Evolutionary conservation across 1,140 invertebrate species (phyloP), one percentile per base, ranked within the genome.

Genomic region (Drosophila carrolli): DNA sequence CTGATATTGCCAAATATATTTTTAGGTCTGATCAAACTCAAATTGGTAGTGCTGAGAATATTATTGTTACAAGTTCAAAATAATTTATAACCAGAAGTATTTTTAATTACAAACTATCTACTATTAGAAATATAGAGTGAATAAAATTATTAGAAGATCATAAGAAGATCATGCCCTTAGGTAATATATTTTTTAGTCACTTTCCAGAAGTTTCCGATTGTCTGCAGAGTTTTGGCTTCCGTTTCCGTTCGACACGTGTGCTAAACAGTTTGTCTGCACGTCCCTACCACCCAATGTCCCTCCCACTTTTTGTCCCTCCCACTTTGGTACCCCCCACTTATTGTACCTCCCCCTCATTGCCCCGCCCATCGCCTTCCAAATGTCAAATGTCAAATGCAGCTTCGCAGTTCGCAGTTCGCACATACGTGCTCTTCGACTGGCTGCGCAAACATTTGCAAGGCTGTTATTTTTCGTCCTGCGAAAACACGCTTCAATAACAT

Each of bases 341-440:
- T 13, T n/a, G 0, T 13, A 29, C 37, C 16, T 29, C 41, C 66
- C 40, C 6, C 16, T 50, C 9, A 7, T 13, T 16, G 0, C 7
- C 37, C 29, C 16, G 48, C 41, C 66, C 40, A 16, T 23, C 14
- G 35, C 40, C 46, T 57, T 13, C 19, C 43, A 58, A 56, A 59
- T 68, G 81, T 85, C 81, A 85, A 77, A 75, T 85, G 81, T 85
- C 81, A 85, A 75, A 68, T 81, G 81, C 81, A 85, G 81, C 73
- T 19, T 63, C 57, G 62, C 43, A 38, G 60, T 50, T 50, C 60
- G 35, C 23, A 29, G 8, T 44, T 32, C 23, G 46, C 57, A 19
- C 32, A 41, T 43, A 85, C 81, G 81, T 85, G 81, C 63, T 59
- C 60, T 62, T 51, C 73, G 59, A 55, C 8, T 53, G 41, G 72